Evolutionary conservation across 2,888 invertebrate species (phyloP).

Genomic region (Drepanosiphum platanoidis): DNA sequence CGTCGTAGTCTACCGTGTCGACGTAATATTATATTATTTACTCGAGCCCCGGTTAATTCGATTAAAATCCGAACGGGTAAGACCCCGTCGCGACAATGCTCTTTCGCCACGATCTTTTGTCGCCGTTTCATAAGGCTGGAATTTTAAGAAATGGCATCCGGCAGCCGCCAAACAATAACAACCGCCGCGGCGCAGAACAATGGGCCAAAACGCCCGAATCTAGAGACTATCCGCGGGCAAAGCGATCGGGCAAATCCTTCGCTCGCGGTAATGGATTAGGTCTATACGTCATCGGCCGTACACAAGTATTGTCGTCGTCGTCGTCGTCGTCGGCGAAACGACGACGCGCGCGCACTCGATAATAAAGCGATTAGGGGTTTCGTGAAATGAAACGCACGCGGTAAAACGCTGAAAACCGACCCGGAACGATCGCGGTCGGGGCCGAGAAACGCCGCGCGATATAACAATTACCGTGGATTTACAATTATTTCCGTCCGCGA

Average conservation of each 20-base stretch:
- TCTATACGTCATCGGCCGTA: conserved; percentile 54
- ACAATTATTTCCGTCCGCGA: conserved; percentile 50
- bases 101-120: conserved; percentile 34
- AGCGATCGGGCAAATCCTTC: conserved; percentile 56
- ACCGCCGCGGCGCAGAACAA: conserved; percentile 49
- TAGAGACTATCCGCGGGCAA: conserved; percentile 41
- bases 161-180: conserved; percentile 47
- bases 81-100: conserved; percentile 23
- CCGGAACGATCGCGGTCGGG: background rate
- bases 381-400: background rate
- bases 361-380: conserved; percentile 33
- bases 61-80: conserved; percentile 32
- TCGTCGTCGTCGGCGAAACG: conserved; percentile 38
- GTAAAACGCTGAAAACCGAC: too few relatives aligned
- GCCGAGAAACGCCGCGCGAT: background rate
- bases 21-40: conserved; percentile 30
- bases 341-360: conserved; percentile 25
- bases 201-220: conserved; percentile 32
- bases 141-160: conserved; percentile 44
- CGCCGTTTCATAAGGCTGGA: conserved; percentile 13
- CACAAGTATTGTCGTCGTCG: conserved; percentile 42
- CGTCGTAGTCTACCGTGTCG: too few relatives aligned
- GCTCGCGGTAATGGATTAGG: conserved; percentile 54
- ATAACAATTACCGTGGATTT: conserved; percentile 47
- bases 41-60: conserved; percentile 4